Base-by-base conservation (phyloP, 2,113 vertebrate genomes). In the Pteronura brasiliensis region DNA sequence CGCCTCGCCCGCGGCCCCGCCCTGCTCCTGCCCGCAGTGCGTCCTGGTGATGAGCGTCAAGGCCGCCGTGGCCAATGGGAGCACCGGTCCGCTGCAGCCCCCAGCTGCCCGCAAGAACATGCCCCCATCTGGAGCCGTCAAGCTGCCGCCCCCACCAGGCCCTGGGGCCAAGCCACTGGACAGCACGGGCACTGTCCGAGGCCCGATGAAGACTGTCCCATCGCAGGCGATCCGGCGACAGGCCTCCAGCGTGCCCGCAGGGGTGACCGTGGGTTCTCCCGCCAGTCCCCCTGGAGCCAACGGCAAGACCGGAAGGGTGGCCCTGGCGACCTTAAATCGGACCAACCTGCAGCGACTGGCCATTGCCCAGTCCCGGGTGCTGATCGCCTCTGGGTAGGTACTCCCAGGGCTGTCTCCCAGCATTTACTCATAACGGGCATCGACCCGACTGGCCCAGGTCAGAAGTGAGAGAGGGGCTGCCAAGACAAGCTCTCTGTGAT, bases 381-480 rank as follows among this genome's bases (percentile, higher is more conserved):
- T 99, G 95, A 99, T 99, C 4, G 99, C 99, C 82, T 99, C 99
- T 0, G 99, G 99, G 99, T 99, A 98, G 99, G 99, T 99, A 76
- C 55, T 49, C 23, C 3, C 1, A 0, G 1, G 21, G 36, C 29
- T 55, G 18, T 20, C 29, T 27, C 2, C 0, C 27, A 52, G 27
- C 69, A 1, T n/a, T 23, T 6, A 7, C 21, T 65, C n/a, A 20
- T 11, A 13, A n/a, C 11, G 31, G 71, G 42, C 65, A 14, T 71
- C n/a, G 42, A 29, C 3, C 4, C 1, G 20, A 4, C 88, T 44
- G 29, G 18, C 6, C 14, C 1, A 23, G 55, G 52, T 29, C 36
- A 18, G 44, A 25, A 31, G 7, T 34, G 6, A 31, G 29, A 1
- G 84, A 1, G 25, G 7, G 31, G 2, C 69, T 7, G 72, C 65